phyloP scores from a whole-genome alignment of 2,113 vertebrate genomes.

The Piaya cayana region DNA sequence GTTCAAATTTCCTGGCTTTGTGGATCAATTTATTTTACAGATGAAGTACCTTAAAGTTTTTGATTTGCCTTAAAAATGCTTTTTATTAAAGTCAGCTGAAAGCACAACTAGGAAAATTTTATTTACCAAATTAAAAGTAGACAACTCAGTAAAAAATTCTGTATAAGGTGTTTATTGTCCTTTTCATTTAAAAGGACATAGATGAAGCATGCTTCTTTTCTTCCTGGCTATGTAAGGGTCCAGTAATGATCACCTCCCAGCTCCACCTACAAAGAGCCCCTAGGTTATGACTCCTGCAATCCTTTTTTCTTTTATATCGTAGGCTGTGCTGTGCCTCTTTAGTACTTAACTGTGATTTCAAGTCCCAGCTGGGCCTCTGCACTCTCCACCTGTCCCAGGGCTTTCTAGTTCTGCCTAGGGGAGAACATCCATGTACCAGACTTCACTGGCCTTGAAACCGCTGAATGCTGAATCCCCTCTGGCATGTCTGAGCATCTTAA shows the following conservation, averaged over 20 bases:
- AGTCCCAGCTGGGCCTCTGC: background rate
- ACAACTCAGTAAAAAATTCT: background rate
- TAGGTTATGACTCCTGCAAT: background rate
- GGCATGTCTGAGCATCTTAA: background rate
- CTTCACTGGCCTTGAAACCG: background rate
- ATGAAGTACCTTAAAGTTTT: background rate
- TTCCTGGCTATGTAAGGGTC: background rate
- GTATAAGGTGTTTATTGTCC: background rate
- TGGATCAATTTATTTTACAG: background rate
- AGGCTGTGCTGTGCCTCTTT: background rate
- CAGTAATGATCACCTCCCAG: background rate
- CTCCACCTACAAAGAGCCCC: background rate
- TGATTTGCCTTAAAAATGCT: slow-evolving; percentile 5
- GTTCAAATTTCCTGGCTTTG: background rate
- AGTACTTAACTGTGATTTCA: background rate
- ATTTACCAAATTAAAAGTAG: background rate
- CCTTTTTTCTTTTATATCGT: background rate
- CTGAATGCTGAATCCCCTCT: background rate
- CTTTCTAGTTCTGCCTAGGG: background rate
- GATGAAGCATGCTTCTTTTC: background rate
- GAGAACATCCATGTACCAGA: background rate
- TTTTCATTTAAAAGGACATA: background rate
- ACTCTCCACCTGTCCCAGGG: background rate
- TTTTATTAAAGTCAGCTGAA: background rate
- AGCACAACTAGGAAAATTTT: background rate